Evolutionary conservation across 2,888 invertebrate species (phyloP).

Genomic region (Meghimatium bilineatum): DNA sequence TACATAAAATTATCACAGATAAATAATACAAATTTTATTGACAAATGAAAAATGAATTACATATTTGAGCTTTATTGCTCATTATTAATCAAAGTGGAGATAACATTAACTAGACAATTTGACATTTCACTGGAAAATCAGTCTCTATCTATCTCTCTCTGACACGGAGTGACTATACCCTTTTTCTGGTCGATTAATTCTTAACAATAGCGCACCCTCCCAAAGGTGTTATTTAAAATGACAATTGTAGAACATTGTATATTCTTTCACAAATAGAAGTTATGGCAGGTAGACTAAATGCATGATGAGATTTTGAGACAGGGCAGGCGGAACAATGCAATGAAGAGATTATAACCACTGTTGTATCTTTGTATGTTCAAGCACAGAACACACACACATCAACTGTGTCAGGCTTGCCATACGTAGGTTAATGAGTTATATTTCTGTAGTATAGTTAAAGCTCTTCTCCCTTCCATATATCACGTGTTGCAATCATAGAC

Average conservation of each 20-base stretch:
- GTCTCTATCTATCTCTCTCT: neutral
- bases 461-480: neutral
- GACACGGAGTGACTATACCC: neutral
- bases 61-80: neutral
- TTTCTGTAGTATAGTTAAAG: neutral
- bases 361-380: neutral
- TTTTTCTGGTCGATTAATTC: neutral
- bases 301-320: neutral
- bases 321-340: neutral
- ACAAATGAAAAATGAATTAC: too few species aligned
- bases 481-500: neutral
- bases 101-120: neutral
- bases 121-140: neutral
- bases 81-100: neutral
- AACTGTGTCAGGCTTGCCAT: neutral
- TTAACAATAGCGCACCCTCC: neutral
- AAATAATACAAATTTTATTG: neutral
- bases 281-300: neutral
- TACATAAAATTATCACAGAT: too few species aligned
- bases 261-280: neutral
- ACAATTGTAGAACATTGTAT: neutral
- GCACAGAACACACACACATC: neutral
- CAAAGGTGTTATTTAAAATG: neutral
- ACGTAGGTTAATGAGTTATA: neutral
- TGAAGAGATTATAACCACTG: neutral